Evolutionary conservation across 1,140 invertebrate genomes (phyloP).

Genomic region (Trichomalopsis sarcophagae): DNA sequence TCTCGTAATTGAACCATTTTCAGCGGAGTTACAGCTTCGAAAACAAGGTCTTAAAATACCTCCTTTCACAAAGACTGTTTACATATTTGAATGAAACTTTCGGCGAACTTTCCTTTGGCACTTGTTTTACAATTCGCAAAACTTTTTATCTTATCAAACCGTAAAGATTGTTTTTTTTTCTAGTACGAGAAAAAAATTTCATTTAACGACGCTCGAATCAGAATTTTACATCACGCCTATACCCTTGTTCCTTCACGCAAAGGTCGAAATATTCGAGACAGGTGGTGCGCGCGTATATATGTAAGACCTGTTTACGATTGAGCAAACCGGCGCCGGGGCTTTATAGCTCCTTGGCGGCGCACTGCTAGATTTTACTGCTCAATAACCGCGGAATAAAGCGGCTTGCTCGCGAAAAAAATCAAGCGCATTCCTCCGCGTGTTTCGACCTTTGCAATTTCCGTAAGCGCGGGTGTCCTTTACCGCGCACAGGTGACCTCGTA

Average conservation of each 20-base stretch:
- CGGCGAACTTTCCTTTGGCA: background rate
- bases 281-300: background rate
- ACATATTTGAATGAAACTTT: constrained; percentile 1
- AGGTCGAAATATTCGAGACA: background rate
- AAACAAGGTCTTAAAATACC: constrained; percentile 13
- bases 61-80: constrained; percentile 18
- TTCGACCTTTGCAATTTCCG: constrained; percentile 27
- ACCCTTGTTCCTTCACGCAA: background rate
- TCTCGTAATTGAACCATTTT: background rate
- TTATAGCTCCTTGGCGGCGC: constrained; percentile 11
- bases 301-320: constrained; percentile 40
- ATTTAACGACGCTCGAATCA: background rate
- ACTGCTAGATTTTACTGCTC: constrained; percentile 37
- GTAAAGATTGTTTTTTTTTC: background rate
- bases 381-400: constrained; percentile 3
- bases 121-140: background rate
- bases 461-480: background rate
- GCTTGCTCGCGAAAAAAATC: background rate
- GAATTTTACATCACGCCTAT: background rate
- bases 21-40: background rate
- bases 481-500: background rate
- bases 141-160: background rate
- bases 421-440: constrained; percentile 37
- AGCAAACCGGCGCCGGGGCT: background rate
- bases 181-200: background rate